Percentiles rank a stretch among this genome's conserved stretches.
phyloP scores from a whole-genome alignment of 1,140 invertebrate species.

The Lepidotrigona ventralis region DNA sequence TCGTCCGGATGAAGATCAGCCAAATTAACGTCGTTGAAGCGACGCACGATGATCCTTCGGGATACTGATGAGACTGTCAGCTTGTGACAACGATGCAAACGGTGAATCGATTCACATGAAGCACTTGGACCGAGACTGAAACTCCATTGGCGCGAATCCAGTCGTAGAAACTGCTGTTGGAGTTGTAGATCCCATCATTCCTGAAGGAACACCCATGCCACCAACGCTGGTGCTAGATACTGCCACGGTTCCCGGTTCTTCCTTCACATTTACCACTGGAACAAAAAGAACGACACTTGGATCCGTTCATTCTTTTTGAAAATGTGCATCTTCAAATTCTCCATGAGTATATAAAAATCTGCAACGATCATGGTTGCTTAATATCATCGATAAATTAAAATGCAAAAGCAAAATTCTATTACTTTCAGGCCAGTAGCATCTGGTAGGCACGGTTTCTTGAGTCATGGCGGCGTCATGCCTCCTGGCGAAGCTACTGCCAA shows the following conservation, averaged over 20 bases:
- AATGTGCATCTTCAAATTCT: neutral
- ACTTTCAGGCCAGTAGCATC: conserved; percentile 76
- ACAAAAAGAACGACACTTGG: neutral
- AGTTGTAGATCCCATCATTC: conserved; percentile 70
- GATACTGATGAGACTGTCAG: neutral
- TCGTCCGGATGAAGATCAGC: neutral
- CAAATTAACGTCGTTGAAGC: neutral
- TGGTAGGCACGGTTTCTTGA: conserved; percentile 67
- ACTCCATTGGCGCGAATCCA: conserved; percentile 73
- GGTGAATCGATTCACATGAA: conserved; percentile 70
- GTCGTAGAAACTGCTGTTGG: conserved; percentile 72
- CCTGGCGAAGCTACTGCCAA: conserved; percentile 69
- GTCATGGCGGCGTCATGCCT: conserved; percentile 69
- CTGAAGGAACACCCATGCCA: conserved; percentile 66
- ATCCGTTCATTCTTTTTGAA: neutral
- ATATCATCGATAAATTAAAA: neutral
- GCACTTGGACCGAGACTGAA: conserved; percentile 75
- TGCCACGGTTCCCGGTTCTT: conserved; percentile 73
- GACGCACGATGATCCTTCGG: neutral
- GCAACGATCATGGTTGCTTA: neutral
- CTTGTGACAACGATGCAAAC: neutral
- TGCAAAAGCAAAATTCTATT: neutral
- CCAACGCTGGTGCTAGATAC: conserved; percentile 67
- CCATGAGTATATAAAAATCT: neutral
- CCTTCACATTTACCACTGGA: conserved; percentile 76